Evolutionary conservation across 2,113 vertebrate genomes (phyloP).

Genomic region (Stictonetta naevosa): DNA sequence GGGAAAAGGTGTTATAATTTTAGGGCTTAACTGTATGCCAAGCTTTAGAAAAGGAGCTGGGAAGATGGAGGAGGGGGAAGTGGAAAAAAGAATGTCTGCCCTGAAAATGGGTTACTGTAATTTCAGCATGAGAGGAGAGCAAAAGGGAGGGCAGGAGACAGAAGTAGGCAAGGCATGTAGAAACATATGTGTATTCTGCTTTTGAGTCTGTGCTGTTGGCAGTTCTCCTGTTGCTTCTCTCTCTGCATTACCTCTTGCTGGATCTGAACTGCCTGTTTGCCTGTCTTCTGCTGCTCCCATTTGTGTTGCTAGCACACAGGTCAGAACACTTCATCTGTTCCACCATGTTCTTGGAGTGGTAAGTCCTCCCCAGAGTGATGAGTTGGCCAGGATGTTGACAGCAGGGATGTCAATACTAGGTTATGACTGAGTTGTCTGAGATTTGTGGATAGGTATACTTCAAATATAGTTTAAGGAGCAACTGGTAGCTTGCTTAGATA

Average conservation of each 20-base stretch:
- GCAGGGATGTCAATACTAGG: background rate
- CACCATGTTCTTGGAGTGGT: rapidly evolving
- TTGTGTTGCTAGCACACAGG: rapidly evolving
- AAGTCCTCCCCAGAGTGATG: background rate
- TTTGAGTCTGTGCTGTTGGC: background rate
- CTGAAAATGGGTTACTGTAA: conserved; percentile 6
- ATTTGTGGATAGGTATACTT: background rate
- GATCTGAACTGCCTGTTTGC: background rate
- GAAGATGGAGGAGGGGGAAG: background rate
- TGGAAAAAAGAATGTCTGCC: background rate
- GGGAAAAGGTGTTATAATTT: conserved; percentile 5
- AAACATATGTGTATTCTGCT: conserved; percentile 10
- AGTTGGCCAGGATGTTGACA: background rate
- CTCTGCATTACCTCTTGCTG: background rate
- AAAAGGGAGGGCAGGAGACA: background rate
- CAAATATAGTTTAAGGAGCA: background rate
- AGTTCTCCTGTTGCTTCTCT: background rate
- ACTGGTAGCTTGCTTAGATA: background rate
- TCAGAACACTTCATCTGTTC: background rate
- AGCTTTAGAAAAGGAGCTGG: background rate
- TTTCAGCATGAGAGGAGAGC: background rate
- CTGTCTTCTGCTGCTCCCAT: background rate
- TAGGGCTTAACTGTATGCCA: background rate
- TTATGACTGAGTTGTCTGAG: background rate
- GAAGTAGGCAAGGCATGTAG: background rate